Evolutionary conservation across 2,113 vertebrate species (phyloP).

Genomic region (Danionella cerebrum): DNA sequence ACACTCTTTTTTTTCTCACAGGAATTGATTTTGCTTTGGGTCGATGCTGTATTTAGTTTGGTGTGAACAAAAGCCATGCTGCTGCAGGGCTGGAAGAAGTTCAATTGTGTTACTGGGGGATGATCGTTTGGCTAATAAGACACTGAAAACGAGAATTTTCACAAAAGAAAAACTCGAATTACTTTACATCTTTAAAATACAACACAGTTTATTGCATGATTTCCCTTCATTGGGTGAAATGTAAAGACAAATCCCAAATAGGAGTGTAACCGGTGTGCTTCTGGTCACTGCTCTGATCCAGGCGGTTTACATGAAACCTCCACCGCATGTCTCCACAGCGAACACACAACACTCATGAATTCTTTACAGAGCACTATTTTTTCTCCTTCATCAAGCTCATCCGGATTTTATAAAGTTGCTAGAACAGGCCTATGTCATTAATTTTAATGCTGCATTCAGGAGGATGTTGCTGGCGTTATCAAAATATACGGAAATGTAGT

Average conservation of each 20-base stretch:
- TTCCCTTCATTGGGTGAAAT: not conserved
- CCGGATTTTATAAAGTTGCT: not conserved
- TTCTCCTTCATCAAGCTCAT: constrained; percentile 9
- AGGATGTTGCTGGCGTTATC: not conserved
- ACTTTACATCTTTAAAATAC: not conserved
- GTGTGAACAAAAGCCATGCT: not conserved
- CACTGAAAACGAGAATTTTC: not conserved
- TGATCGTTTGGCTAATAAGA: not conserved
- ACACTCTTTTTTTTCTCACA: not conserved
- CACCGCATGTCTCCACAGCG: not conserved
- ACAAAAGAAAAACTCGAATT: not conserved
- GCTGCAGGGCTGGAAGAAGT: not conserved
- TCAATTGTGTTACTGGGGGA: not conserved
- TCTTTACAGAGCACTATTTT: constrained; percentile 5
- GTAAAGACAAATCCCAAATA: not conserved
- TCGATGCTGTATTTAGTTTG: not conserved
- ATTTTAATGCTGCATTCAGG: not conserved
- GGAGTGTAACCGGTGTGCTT: not conserved
- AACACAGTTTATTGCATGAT: not conserved
- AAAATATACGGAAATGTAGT: not conserved
- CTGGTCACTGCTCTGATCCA: not conserved
- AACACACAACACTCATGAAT: constrained; percentile 24
- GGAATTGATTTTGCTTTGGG: not conserved
- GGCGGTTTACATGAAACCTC: constrained; percentile 7
- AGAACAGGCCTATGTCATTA: not conserved